Base-by-base conservation (phyloP, 2,888 invertebrate species). In the Spialia ferax region DNA sequence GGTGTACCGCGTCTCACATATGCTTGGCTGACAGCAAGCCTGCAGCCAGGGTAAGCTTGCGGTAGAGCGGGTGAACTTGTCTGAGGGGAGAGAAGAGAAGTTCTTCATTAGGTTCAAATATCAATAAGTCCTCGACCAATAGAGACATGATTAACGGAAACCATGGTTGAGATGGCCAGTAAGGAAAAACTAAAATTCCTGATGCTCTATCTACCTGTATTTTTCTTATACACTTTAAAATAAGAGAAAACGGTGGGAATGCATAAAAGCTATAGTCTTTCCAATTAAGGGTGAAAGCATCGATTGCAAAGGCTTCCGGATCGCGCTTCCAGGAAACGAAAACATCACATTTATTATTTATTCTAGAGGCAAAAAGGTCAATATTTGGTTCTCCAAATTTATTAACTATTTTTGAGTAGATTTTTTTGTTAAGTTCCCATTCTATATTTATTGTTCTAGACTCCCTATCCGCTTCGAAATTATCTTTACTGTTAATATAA, bases 161-260 rank as follows among this genome's bases (percentile, higher is more conserved):
- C 38, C 38, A 38, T 11, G 38, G 38, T 38, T 38, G 38, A 38
- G 38, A 38, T 38, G 38, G 38, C 38, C 38, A 38, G 38, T 38
- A 38, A 38, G 38, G 38, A n/a, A 38, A 38, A 4, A 38, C 38
- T n/a, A 38, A 38, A n/a, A 38, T 38, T 3, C 38, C 38, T 26
- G 26, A 29, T 42, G 38, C 38, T 42, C 15, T 15, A 42, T 42
- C 38, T 42, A 42, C 38, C n/a, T 42, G n/a, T n/a, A 42, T 42
- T 42, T 42, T 42, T 42, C 38, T 42, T 42, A 42, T 15, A 6
- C 38, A 42, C 38, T n/a, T 42, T 15, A 42, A n/a, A n/a, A 38
- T 38, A n/a, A 38, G n/a, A n/a, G 38, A 38, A n/a, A 38, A 38
- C 5, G 38, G n/a, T 42, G 38, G 38, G 15, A 42, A 42, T n/a